Base-by-base conservation (phyloP, 2,888 invertebrate species). In the Eulithis testata region DNA sequence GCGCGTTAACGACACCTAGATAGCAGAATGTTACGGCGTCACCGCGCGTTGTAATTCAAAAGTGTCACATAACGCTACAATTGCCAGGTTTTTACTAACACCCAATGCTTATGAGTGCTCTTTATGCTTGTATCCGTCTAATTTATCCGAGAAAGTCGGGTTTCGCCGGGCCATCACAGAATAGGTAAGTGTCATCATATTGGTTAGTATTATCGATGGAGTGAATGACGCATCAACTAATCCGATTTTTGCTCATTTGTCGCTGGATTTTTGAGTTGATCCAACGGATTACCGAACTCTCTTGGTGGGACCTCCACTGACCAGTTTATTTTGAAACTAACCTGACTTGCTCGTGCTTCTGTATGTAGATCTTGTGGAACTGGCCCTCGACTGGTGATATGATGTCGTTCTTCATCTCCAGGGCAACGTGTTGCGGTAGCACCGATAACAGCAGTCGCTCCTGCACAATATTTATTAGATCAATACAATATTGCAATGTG, bases 321-420 rank as follows among this genome's bases (percentile, higher is more conserved):
- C 73, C 65, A 63, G 40, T 45, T 55, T 61, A 54, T 36, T 36
- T 21, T 60, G 50, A 66, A 67, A 84, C 94, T 94, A 84, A 97
- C 97, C 97, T 97, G 87, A 98, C 98, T 92, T 97, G 97, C 88
- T 98, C 97, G 85, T 98, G 97, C 83, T 97, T 96, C 87, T 98
- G 97, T 80, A 98, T 98, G 93, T 98, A 98, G 88, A 98, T 98
- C 93, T 98, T 97, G 89, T 98, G 98, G 90, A 98, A 98, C 90
- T 98, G 97, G 70, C 97, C 97, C 85, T 98, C 97, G 70, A 97
- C 96, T 3, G 97, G 98, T 59, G 97, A 97, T 80, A 97, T 96
- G 75, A 98, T 97, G 89, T 98, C 98, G 86, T 96, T 96, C 92
- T 98, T 98, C 98, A 98, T 98, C 90, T 98, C 98, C 96, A 97